These are phyloP conservation scores for Percopsis transmontana DNA, from an alignment of 2,113 vertebrate species.

Conservation along the genomic window DNA sequence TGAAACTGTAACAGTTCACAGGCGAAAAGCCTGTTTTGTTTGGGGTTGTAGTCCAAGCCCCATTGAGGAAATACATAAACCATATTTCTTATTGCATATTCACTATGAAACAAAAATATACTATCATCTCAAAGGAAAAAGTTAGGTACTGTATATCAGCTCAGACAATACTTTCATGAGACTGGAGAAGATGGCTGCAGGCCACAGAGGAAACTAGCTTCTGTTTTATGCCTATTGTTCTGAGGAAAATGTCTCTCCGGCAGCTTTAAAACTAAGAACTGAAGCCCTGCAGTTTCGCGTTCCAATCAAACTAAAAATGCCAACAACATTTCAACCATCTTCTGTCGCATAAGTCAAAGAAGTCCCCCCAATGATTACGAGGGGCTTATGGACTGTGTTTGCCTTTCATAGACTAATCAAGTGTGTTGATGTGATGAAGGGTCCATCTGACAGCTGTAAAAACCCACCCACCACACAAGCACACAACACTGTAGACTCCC, in stretches of 20 bases:
- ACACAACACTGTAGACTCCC: too few relatives aligned
- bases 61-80: constrained; percentile 41
- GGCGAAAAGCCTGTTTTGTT: constrained; percentile 40
- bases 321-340: too few relatives aligned
- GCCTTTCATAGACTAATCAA: too few relatives aligned
- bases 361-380: constrained; percentile 7
- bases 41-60: constrained; percentile 39
- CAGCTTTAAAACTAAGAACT: constrained; percentile 8
- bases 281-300: constrained; percentile 6
- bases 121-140: constrained; percentile 48
- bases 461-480: too few relatives aligned
- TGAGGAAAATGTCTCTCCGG: constrained; percentile 24
- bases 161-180: constrained; percentile 47
- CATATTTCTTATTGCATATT: constrained; percentile 47
- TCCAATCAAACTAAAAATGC: neutral
- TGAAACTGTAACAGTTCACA: constrained; percentile 24
- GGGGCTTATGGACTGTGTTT: constrained; percentile 14
- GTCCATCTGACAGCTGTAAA: too few relatives aligned
- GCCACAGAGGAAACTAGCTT: constrained; percentile 33
- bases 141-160: constrained; percentile 53
- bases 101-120: constrained; percentile 29
- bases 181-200: constrained; percentile 32
- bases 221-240: constrained; percentile 47
- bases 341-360: too few relatives aligned
- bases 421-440: too few relatives aligned